Conservation (phyloP, 2,888 invertebrate species). For the Trachelus troglodyta region DNA sequence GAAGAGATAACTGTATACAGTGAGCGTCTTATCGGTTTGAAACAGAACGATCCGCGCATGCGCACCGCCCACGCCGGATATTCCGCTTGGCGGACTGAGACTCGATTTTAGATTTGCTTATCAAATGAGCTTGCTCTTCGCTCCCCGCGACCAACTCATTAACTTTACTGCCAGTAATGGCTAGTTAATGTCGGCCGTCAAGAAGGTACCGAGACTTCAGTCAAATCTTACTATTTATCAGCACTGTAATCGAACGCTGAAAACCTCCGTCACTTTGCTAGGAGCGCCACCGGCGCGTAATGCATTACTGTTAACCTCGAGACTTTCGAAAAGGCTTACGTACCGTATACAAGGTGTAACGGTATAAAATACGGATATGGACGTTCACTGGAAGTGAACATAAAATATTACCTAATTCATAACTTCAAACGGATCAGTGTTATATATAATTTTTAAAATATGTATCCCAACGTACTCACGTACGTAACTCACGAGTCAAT, state of each 20-base stretch:
- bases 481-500: not conserved
- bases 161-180: not conserved
- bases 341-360: not conserved
- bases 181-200: not conserved
- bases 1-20: slow-evolving; percentile 11
- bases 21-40: slow-evolving; percentile 17
- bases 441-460: too few species aligned
- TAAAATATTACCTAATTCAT: not conserved
- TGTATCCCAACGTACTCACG: too few species aligned
- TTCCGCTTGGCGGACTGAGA: slow-evolving; percentile 1
- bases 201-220: not conserved
- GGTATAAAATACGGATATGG: not conserved
- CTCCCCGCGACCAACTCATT: not conserved
- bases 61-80: slow-evolving; percentile 2
- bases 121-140: slow-evolving; percentile 2
- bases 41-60: slow-evolving; percentile 18
- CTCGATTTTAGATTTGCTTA: slow-evolving; percentile 19
- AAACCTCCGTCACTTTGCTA: not conserved
- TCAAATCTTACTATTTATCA: not conserved
- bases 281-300: not conserved
- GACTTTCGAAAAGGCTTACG: not conserved
- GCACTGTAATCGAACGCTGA: not conserved
- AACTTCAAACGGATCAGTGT: not conserved
- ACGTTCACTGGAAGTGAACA: not conserved
- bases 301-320: not conserved